These are phyloP conservation scores for Platanista minor DNA, from an alignment of 2,113 vertebrate species.

Conservation along the genomic window DNA sequence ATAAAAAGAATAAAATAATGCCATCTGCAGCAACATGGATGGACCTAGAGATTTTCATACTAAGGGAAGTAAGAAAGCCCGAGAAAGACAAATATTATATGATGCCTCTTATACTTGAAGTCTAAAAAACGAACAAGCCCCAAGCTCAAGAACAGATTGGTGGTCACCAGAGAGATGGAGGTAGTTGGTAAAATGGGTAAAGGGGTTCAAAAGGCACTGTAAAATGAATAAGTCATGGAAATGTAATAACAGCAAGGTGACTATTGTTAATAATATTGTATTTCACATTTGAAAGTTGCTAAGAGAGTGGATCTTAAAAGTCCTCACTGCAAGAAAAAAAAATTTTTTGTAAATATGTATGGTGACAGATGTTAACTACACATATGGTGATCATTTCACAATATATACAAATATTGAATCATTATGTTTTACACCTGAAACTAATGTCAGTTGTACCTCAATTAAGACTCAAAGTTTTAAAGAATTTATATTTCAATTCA, in stretches of 20 bases:
- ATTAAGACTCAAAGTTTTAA: not conserved
- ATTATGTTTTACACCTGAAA: not conserved
- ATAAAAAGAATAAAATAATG: not conserved
- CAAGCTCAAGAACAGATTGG: not conserved
- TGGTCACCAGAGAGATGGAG: not conserved
- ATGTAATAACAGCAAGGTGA: not conserved
- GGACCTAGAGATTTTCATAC: not conserved
- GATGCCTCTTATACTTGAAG: not conserved
- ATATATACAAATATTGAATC: not conserved
- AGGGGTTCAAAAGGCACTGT: not conserved
- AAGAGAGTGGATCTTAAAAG: not conserved
- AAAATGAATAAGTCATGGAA: not conserved
- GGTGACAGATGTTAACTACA: not conserved
- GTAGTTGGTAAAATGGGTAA: not conserved
- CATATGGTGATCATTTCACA: not conserved
- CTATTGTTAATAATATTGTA: not conserved
- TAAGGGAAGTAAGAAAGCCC: not conserved
- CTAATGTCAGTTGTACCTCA: not conserved
- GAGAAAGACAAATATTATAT: not conserved
- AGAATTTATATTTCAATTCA: not conserved
- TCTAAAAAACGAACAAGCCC: not conserved
- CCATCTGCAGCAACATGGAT: not conserved
- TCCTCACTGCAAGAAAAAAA: not conserved
- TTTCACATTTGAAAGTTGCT: not conserved
- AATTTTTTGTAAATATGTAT: not conserved